Percentiles rank a stretch among this genome's conserved stretches.
These are phyloP conservation scores for Mus musculus DNA, from an alignment of 2,113 vertebrate genomes.

Conservation along the genomic window DNA sequence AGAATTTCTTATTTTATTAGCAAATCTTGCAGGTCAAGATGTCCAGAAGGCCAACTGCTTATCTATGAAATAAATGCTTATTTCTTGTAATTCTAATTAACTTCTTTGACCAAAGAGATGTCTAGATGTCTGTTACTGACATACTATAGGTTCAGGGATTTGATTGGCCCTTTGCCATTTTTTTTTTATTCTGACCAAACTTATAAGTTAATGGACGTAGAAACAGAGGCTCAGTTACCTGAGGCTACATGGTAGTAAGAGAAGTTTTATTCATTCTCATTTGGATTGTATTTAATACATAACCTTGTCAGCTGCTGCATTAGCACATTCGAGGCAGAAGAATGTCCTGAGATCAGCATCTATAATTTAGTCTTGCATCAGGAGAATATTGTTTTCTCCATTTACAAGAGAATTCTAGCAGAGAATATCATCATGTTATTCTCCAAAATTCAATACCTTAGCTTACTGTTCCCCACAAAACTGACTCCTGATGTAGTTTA, in stretches of 20 bases:
- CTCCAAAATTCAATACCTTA: neutral
- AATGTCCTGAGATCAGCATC: neutral
- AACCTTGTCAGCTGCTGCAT: neutral
- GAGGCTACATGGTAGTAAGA: neutral
- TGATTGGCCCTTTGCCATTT: conserved; percentile 12
- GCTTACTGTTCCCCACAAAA: neutral
- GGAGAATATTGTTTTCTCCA: neutral
- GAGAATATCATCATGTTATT: conserved; percentile 5
- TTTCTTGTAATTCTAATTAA: conserved; percentile 54
- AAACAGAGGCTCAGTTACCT: conserved; percentile 42
- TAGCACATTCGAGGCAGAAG: conserved; percentile 24
- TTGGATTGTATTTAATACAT: conserved; percentile 60
- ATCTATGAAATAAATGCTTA: conserved; percentile 44
- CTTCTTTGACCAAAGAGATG: conserved; percentile 32
- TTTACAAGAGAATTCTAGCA: conserved; percentile 38
- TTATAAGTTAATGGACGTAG: conserved; percentile 45
- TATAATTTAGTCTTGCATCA: conserved; percentile 45
- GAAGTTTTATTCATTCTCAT: conserved; percentile 30
- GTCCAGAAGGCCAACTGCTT: conserved; percentile 39
- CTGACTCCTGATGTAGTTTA: neutral
- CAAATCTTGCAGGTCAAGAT: conserved; percentile 24
- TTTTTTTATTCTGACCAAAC: conserved; percentile 21
- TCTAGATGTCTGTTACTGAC: neutral
- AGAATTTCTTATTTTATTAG: conserved; percentile 25
- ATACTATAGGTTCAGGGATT: conserved; percentile 21